phyloP scores from a whole-genome alignment of 2,888 invertebrate species.

The Craniophora ligustri region DNA sequence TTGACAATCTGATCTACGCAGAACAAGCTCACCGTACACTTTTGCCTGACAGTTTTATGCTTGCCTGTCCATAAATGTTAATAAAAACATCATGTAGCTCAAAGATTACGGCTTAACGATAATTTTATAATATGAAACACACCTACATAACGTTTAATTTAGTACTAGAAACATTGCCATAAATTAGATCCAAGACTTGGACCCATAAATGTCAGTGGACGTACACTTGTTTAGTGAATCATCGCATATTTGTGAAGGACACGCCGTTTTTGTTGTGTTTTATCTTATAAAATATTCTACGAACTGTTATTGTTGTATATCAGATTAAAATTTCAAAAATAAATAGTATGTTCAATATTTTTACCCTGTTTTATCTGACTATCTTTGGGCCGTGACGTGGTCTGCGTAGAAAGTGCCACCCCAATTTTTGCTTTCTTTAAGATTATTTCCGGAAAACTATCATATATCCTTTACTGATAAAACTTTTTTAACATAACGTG shows the following conservation, averaged over 20 bases:
- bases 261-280: constrained; percentile 1
- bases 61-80: too few species aligned
- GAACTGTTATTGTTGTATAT: constrained; percentile 1
- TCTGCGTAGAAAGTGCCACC: too few species aligned
- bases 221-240: constrained; percentile 46
- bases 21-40: too few species aligned
- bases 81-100: background rate
- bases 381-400: too few species aligned
- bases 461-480: too few species aligned
- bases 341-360: too few species aligned
- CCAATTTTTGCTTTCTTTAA: too few species aligned
- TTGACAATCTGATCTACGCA: background rate
- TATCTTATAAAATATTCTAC: background rate
- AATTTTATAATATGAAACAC: constrained; percentile 4
- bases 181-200: constrained; percentile 27
- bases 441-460: too few species aligned
- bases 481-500: too few species aligned
- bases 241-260: constrained; percentile 57
- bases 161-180: constrained; percentile 18
- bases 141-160: constrained; percentile 1
- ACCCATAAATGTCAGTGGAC: constrained; percentile 45
- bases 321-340: background rate
- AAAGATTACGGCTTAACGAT: background rate
- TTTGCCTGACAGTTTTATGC: too few species aligned
- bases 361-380: too few species aligned